Conservation (phyloP, 2,888 invertebrate species). For the Caradrina clavipalpis region DNA sequence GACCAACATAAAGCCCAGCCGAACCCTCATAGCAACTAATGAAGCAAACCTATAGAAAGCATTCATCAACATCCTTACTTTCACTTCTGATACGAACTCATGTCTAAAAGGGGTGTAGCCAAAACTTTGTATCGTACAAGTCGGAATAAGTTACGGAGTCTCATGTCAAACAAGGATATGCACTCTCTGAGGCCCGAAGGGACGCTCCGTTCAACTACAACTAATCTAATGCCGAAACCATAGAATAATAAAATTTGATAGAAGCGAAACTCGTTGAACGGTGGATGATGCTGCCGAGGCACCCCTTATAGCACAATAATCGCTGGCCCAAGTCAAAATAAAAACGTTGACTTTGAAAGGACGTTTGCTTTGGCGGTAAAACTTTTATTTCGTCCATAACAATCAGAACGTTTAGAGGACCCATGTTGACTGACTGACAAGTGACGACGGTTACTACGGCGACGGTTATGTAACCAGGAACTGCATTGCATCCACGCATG, state of each 20-base stretch:
- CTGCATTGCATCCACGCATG: too few relatives aligned
- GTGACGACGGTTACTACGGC: too few relatives aligned
- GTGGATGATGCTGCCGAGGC: too few relatives aligned
- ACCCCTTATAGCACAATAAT: too few relatives aligned
- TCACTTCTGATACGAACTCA: conserved; percentile 58
- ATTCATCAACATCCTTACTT: conserved; percentile 55
- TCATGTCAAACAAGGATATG: conserved; percentile 89
- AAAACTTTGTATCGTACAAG: conserved; percentile 76
- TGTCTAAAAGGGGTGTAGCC: conserved; percentile 70
- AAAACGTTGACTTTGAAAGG: too few relatives aligned
- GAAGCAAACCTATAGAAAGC: conserved; percentile 38
- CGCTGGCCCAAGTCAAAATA: too few relatives aligned
- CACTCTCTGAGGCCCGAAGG: conserved; percentile 80
- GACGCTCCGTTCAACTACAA: conserved; percentile 72
- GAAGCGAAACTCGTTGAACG: conserved; percentile 11
- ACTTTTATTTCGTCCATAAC: too few relatives aligned
- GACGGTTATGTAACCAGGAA: too few relatives aligned
- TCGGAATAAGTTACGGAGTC: conserved; percentile 84
- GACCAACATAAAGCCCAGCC: too few relatives aligned
- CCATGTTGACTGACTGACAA: too few relatives aligned
- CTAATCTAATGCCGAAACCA: conserved; percentile 80
- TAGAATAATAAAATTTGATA: conserved; percentile 19
- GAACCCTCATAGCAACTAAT: conserved; percentile 5
- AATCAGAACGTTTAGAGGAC: too few relatives aligned
- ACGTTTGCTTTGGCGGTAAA: too few relatives aligned